These are phyloP conservation scores for Heliconius aoede DNA, from an alignment of 2,888 invertebrate species.

Conservation along the genomic window DNA sequence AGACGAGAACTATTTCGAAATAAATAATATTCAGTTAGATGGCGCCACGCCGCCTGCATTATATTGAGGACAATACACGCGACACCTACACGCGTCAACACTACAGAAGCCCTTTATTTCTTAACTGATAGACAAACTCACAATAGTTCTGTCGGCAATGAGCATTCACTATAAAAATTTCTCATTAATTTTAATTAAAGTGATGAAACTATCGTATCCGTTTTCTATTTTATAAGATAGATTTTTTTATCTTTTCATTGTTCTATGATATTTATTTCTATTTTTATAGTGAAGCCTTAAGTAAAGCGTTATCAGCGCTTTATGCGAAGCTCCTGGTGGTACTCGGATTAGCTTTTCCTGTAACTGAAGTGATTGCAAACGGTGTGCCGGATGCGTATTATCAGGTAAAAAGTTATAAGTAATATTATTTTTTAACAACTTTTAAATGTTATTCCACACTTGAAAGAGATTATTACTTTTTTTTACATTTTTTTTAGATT, in stretches of 20 bases:
- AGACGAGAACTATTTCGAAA: conserved; percentile 51
- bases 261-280: background rate
- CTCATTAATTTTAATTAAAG: conserved; percentile 58
- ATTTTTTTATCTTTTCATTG: background rate
- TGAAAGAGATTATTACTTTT: too few relatives aligned
- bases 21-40: conserved; percentile 54
- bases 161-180: conserved; percentile 57
- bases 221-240: background rate
- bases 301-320: conserved; percentile 89
- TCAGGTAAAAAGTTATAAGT: conserved; percentile 78
- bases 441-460: too few relatives aligned
- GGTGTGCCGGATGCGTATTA: conserved; percentile 90
- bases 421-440: too few relatives aligned
- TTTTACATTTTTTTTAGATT: too few relatives aligned
- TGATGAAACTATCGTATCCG: conserved; percentile 47
- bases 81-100: conserved; percentile 62
- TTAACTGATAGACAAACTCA: conserved; percentile 63
- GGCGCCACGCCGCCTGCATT: conserved; percentile 54
- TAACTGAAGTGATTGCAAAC: conserved; percentile 92
- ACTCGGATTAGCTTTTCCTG: conserved; percentile 92
- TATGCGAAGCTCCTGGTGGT: conserved; percentile 94
- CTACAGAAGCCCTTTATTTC: conserved; percentile 67
- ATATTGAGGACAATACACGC: conserved; percentile 60
- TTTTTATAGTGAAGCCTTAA: conserved; percentile 86
- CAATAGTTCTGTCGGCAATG: conserved; percentile 54